Base-by-base conservation (phyloP, 2,888 invertebrate species). In the Drosophila seclusa region DNA sequence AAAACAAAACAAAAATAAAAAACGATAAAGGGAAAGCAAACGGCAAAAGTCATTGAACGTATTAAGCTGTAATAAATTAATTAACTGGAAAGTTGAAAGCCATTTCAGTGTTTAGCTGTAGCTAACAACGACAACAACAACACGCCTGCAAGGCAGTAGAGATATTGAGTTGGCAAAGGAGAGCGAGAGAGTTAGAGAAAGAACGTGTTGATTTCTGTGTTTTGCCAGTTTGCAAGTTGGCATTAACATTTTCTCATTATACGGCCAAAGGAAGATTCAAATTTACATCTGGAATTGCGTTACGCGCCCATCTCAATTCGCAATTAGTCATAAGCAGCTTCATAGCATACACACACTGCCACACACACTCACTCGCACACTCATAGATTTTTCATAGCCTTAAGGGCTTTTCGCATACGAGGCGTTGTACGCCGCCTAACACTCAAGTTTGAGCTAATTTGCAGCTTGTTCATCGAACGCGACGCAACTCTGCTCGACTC, bases 21-120 rank as follows among this genome's bases (percentile, higher is more conserved):
- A 16, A 16, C 13, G 7, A 2, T 16, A 60, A 57, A 10, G 27
- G 27, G 16, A 42, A 63, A 61, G 52, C 50, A 66, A 74, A 54
- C 68, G 76, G 61, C 73, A 83, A 69, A 86, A 88, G 90, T 90
- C 89, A 86, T 82, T 90, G 89, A 90, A 90, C 87, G 78, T 79
- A 83, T 83, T 78, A 78, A 76, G 73, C 76, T 61, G 75, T 78
- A 88, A 88, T 83, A 83, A 86, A 88, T 88, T 87, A 90, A 87
- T 87, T 90, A 90, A 78, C 74, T 80, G 78, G 63, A 88, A 81
- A 78, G 81, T 79, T 79, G 76, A 89, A 89, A 89, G 81, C 85
- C 77, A 89, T 87, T 87, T 87, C 58, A 68, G 80, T 89, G 80
- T 89, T 88, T 71, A 68, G 63, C 68, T 73, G 58, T 64, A 18